Base-by-base conservation (phyloP, 2,888 invertebrate genomes). In the Dolichomitus sp. region DNA sequence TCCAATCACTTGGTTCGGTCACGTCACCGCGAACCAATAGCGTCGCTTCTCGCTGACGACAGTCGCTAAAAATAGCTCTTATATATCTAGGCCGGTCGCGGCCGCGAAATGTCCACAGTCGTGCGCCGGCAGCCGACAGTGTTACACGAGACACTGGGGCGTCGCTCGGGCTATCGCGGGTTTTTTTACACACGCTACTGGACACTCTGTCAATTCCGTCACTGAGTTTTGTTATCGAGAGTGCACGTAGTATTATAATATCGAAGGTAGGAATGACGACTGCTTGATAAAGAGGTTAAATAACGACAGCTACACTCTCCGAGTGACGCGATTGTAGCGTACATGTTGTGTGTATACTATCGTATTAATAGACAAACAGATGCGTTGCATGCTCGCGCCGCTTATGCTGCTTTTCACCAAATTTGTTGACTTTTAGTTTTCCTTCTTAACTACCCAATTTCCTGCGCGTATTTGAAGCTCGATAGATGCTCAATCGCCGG, bases 21-120 rank as follows among this genome's bases (percentile, higher is more conserved):
- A 90, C 93, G 91, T 88, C 93, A 93, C 45, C 81, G 75, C 0
- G 5, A 30, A 27, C 93, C 92, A 93, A 93, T 93, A 70, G 68
- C 12, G 4, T 12, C 0, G 42, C 70, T 12, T 23, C 57, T 14
- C 80, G 80, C 80, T 93, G 93, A 92, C 93, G 92, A 87, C 91
- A 87, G 80, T 79, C 19, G 87, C 91, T 93, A 93, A 93, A 92
- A 91, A 93, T 93, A 93, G 84, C 89, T 85, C 84, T 89, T 89
- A 89, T 91, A 91, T 92, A 93, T 93, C 92, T 92, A 93, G 93
- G 93, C 93, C 92, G 92, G 90, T 89, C 87, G 90, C 90, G 87
- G 89, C 88, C 89, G 90, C 91, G 90, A 90, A 89, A 89, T 89
- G 89, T 90, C 90, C 88, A 92, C 91, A 93, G 93, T 93, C 91